Evolutionary conservation across 2,888 invertebrate species (phyloP), one percentile per base, ranked within the genome.

Genomic region (Ichneumoninae sp.): DNA sequence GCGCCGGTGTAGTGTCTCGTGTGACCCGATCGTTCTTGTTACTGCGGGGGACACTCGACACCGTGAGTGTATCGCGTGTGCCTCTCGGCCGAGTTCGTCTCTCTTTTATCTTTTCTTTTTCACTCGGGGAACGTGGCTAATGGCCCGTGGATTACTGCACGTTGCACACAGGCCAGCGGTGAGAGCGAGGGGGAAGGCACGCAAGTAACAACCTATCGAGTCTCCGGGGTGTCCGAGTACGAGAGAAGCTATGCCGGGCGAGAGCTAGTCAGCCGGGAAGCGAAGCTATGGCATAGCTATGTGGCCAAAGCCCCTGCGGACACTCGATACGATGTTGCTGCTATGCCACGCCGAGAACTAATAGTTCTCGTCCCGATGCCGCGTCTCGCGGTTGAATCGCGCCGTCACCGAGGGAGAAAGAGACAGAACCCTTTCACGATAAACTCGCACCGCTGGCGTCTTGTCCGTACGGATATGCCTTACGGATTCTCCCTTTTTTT

Each of bases 11-110:
- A 91, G 91, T 92, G 90, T 93, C 92, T 93, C 92, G 89, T 91
- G 89, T 92, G 90, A 92, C 91, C 87, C 91, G 91, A 87, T 87
- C 86, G 86, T 78, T 75, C 73, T 63, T 60, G 54, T 79, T 60
- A 33, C 63, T 81, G 87, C 82, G 85, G 83, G 86, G 87, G 93
- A 92, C 88, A 93, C 88, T 90, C 90, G 93, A 93, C 90, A 92
- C 90, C 90, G 86, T 78, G 81, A 88, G 90, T 91, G 90, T 91
- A 92, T 92, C 90, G 91, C 91, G 91, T 91, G 91, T 90, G 90
- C 89, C 90, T 88, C 84, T 40, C 63, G 57, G 76, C 36, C 47
- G 60, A 16, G 6, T 33, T 52, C 30, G n/a, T 65, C 13, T 50
- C 63, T 19, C n/a, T 44, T 65, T 75, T 75, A 8, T 75, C 36